Evolutionary conservation across 2,113 vertebrate species (phyloP).

Genomic region (Zosterops borbonicus): DNA sequence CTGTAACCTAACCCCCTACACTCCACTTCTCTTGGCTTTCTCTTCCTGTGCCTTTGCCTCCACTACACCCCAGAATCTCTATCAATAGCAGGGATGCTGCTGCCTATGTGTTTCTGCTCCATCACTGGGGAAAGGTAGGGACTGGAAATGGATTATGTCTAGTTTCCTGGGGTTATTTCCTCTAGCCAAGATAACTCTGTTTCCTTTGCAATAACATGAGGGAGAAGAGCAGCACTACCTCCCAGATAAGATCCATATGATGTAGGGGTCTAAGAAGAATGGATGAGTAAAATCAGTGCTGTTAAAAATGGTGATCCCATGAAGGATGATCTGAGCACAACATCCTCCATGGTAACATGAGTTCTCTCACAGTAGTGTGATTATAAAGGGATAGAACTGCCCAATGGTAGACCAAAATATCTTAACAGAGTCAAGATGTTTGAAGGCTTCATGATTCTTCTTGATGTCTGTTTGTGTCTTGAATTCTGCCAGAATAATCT

Average conservation of each 20-base stretch:
- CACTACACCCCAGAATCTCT: not conserved
- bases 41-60: not conserved
- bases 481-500: not conserved
- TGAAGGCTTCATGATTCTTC: not conserved
- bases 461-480: not conserved
- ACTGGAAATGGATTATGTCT: not conserved
- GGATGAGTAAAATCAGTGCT: not conserved
- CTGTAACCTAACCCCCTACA: accelerated
- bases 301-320: not conserved
- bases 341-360: not conserved
- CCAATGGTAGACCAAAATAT: not conserved
- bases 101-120: not conserved
- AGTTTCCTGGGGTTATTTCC: not conserved
- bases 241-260: not conserved
- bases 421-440: not conserved
- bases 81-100: not conserved
- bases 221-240: not conserved
- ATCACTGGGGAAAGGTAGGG: accelerated
- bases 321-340: not conserved
- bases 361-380: not conserved
- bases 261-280: not conserved
- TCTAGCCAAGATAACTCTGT: not conserved
- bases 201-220: not conserved
- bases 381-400: not conserved
- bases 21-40: not conserved